phyloP scores from a whole-genome alignment of 2,888 invertebrate genomes.

The Eupithecia exiguata region DNA sequence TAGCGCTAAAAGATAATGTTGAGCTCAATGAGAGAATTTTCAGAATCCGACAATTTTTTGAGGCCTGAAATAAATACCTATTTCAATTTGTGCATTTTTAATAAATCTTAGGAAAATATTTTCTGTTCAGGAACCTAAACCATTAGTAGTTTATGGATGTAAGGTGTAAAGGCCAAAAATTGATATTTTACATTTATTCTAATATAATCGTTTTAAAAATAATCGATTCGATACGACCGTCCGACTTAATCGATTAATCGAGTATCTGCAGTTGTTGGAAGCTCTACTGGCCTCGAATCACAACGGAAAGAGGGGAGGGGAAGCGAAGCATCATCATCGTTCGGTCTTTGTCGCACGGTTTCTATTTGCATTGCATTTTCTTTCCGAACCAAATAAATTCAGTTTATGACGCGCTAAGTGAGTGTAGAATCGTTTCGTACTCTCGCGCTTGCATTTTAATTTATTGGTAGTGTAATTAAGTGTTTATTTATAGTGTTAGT shows the following conservation, averaged over 20 bases:
- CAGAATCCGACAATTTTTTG: background rate
- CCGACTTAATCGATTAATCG: slow-evolving; percentile 49
- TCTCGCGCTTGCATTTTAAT: slow-evolving; percentile 69
- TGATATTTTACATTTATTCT: background rate
- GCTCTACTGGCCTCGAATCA: slow-evolving; percentile 80
- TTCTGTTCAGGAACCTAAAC: background rate
- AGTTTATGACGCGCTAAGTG: slow-evolving; percentile 78
- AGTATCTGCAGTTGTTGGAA: slow-evolving; percentile 65
- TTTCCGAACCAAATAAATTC: slow-evolving; percentile 55
- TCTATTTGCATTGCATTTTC: slow-evolving; percentile 84
- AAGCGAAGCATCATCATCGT: slow-evolving; percentile 72
- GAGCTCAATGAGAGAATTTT: background rate
- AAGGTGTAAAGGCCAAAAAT: background rate
- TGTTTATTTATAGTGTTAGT: slow-evolving; percentile 63
- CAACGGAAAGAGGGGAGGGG: slow-evolving; percentile 66
- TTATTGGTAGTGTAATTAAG: slow-evolving; percentile 69
- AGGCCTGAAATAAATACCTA: background rate
- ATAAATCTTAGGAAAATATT: background rate
- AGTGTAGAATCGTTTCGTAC: slow-evolving; percentile 59
- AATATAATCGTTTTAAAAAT: background rate
- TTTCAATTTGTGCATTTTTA: background rate
- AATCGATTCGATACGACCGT: background rate
- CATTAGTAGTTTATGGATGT: background rate
- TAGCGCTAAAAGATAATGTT: background rate
- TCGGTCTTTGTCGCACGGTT: slow-evolving; percentile 76